These are phyloP conservation scores for Macroglossus sobrinus DNA, from an alignment of 2,113 vertebrate genomes.

Conservation along the genomic window DNA sequence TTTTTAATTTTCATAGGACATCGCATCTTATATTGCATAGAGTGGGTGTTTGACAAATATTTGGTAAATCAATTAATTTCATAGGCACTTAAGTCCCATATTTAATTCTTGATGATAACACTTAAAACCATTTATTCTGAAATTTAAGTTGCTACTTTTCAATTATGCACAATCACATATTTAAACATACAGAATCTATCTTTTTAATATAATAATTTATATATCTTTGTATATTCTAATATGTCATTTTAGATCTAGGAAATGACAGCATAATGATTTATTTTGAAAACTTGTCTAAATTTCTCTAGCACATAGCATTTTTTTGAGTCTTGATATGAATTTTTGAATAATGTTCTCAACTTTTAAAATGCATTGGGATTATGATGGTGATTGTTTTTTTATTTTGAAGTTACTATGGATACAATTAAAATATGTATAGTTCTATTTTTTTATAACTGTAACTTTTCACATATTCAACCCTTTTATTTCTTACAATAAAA, in stretches of 20 bases:
- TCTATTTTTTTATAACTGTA: background rate
- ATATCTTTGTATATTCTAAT: background rate
- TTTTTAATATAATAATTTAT: background rate
- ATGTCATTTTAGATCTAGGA: background rate
- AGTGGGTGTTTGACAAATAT: background rate
- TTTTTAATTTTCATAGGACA: background rate
- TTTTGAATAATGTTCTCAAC: background rate
- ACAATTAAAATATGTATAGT: background rate
- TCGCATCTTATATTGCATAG: background rate
- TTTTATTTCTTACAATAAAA: slow-evolving; percentile 18
- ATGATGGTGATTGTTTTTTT: background rate
- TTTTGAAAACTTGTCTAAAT: background rate
- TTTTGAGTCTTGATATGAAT: background rate
- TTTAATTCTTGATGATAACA: background rate
- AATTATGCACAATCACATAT: background rate
- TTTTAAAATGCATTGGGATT: background rate
- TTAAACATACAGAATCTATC: background rate
- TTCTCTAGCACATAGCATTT: background rate
- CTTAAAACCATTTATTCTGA: background rate
- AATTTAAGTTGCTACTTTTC: background rate
- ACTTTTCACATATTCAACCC: background rate
- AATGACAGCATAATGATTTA: background rate
- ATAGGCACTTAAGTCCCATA: background rate
- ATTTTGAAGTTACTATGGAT: background rate
- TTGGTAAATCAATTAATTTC: background rate